Base-by-base conservation (phyloP, 1,140 invertebrate genomes). In the Frieseomelitta varia region DNA sequence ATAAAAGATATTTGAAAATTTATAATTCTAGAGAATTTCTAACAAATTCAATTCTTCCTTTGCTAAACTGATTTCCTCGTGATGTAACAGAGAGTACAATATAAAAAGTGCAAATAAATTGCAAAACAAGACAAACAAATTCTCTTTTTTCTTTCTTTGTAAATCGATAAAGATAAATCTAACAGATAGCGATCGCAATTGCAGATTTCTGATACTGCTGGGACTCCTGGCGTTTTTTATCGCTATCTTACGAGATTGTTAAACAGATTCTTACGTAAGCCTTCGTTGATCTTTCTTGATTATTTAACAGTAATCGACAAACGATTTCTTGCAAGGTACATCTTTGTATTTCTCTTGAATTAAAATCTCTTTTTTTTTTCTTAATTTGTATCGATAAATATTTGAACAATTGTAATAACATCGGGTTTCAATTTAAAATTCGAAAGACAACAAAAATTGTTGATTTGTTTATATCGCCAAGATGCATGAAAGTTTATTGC, bases 221-320 rank as follows among this genome's bases (percentile, higher is more conserved):
- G 1, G 14, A 39, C 27, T 58, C 19, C 17, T 21, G 24, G 4
- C 17, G 34, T 0, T 39, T 39, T 24, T 47, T 34, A 21, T 55
- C 27, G 24, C 8, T 24, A 14, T 80, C 39, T 30, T 21, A 0
- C 1, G 12, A 51, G n/a, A 73, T 73, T 51, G 10, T 63, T 74
- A 72, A 72, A 71, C 4, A 69, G 72, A 69, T 21, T 34, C 27
- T 79, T 79, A 53, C 27, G 24, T n/a, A 79, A 68, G 1, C 12
- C 17, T 27, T n/a, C 39, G 27, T 78, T 39, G 65, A 77, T 65
- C 39, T 47, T 34, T 55, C 14, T 53, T 6, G 14, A 24, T 30
- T 51, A 15, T 19, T 21, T 30, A 65, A 15, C 24, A 39, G 39
- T 39, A 47, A 47, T 8, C 39, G 6, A 47, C 4, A n/a, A 30